phyloP scores from a whole-genome alignment of 1,140 invertebrate species.

The Drosophila micromelanica region DNA sequence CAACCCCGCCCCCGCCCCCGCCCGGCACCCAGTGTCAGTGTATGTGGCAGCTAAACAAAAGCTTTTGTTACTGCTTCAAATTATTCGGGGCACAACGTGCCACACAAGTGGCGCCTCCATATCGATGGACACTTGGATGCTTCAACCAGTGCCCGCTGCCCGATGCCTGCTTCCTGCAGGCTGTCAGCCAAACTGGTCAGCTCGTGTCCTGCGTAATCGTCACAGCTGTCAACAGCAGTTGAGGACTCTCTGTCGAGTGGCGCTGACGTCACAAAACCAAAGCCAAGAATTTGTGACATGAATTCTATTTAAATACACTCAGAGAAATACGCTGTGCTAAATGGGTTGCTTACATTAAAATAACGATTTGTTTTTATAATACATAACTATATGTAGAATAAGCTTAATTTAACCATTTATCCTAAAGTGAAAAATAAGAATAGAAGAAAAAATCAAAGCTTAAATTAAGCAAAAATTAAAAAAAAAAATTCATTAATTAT shows the following conservation, averaged over 20 bases:
- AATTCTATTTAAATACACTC: slow-evolving; percentile 1
- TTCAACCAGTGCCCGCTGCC: slow-evolving; percentile 2
- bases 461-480: too few relatives aligned
- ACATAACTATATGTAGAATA: too few relatives aligned
- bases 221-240: slow-evolving; percentile 58
- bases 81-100: slow-evolving; percentile 1
- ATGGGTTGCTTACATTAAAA: too few relatives aligned
- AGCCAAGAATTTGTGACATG: neutral
- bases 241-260: slow-evolving; percentile 29
- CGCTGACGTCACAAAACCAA: slow-evolving; percentile 52
- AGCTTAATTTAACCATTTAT: too few relatives aligned
- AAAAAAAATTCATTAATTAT: too few relatives aligned
- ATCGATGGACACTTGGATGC: slow-evolving; percentile 1
- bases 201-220: slow-evolving; percentile 40
- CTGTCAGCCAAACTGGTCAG: slow-evolving; percentile 29
- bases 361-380: too few relatives aligned
- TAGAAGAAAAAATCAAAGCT: too few relatives aligned
- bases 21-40: neutral
- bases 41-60: slow-evolving; percentile 44
- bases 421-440: too few relatives aligned
- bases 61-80: slow-evolving; percentile 25
- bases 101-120: slow-evolving; percentile 8
- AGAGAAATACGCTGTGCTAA: neutral
- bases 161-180: neutral
- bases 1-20: neutral